Percentiles rank a stretch among this genome's conserved stretches.
Conservation (phyloP, 2,888 invertebrate genomes). For the Helicoverpa assulta region DNA sequence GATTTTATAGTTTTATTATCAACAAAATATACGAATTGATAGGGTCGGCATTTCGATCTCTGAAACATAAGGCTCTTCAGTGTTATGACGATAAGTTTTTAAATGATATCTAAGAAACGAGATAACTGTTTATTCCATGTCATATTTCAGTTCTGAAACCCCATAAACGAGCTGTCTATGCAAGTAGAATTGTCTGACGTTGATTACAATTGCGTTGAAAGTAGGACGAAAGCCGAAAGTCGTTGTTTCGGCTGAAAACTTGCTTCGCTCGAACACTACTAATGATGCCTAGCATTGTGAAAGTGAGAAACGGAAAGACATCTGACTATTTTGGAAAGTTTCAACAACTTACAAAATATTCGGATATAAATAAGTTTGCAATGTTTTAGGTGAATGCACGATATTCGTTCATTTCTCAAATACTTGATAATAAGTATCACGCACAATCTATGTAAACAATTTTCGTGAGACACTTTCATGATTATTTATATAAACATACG, state of each 20-base stretch:
- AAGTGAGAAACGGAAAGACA: conserved; percentile 38
- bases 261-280: conserved; percentile 27
- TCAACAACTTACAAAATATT: conserved; percentile 48
- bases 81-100: background rate
- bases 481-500: background rate
- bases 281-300: conserved; percentile 48
- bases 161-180: background rate
- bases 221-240: conserved; percentile 1
- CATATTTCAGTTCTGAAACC: no score
- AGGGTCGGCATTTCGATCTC: background rate
- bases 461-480: conserved; percentile 1
- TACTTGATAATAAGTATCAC: background rate
- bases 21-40: conserved; percentile 20
- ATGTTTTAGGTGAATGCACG: conserved; percentile 4
- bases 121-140: no score
- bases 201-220: background rate
- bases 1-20: background rate
- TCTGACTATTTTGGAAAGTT: conserved; percentile 42
- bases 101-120: no score
- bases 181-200: background rate
- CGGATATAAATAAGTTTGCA: conserved; percentile 8
- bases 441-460: background rate
- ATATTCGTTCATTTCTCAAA: background rate
- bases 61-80: conserved; percentile 1
- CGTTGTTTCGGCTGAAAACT: conserved; percentile 7